Conservation (phyloP, 2,113 vertebrate species). For the Brachionichthys hirsutus region DNA sequence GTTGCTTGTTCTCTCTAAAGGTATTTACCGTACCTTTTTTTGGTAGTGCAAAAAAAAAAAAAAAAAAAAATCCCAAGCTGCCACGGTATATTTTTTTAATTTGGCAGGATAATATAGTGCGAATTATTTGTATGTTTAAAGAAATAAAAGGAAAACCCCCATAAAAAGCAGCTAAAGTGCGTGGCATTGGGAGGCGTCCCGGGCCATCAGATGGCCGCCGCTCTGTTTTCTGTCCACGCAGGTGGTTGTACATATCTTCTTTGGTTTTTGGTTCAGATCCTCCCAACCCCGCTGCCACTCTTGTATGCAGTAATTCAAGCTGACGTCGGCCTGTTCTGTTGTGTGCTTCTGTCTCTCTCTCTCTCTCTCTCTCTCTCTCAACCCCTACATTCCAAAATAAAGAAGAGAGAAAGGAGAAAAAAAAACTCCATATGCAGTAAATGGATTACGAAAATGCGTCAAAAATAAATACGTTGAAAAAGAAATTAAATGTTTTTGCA, state of each 20-base stretch:
- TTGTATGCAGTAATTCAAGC: slow-evolving; percentile 97
- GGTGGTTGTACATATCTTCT: slow-evolving; percentile 99
- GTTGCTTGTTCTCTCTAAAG: slow-evolving; percentile 99
- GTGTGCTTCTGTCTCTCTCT: slow-evolving; percentile 94
- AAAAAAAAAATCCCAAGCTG: slow-evolving; percentile 88
- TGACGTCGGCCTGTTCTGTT: slow-evolving; percentile 98
- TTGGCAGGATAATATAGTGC: slow-evolving; percentile 99
- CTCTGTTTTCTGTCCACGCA: slow-evolving; percentile 81
- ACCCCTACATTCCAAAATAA: slow-evolving; percentile 95
- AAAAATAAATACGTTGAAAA: slow-evolving; percentile 74
- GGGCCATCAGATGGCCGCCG: slow-evolving; percentile 92
- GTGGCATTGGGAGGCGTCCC: slow-evolving; percentile 88
- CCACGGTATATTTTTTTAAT: slow-evolving; percentile 99
- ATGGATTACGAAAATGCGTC: slow-evolving; percentile 79
- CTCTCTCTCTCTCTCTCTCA: slow-evolving; percentile 79
- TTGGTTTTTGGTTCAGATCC: slow-evolving; percentile 62
- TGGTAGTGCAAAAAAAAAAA: slow-evolving; percentile 95
- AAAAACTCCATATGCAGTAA: slow-evolving; percentile 94
- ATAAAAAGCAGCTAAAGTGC: slow-evolving; percentile 81
- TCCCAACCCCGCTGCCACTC: slow-evolving; percentile 87
- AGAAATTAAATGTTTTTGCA: slow-evolving; percentile 86
- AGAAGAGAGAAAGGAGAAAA: slow-evolving; percentile 69
- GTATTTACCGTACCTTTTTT: slow-evolving; percentile 96
- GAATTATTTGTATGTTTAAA: slow-evolving; percentile 99
- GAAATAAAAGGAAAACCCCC: slow-evolving; percentile 79